A percentile compares a stretch with the other conserved stretches of the same genome.
These are phyloP conservation scores for Chromoteleia sp. DNA, from an alignment of 2,888 invertebrate species.

Conservation along the genomic window DNA sequence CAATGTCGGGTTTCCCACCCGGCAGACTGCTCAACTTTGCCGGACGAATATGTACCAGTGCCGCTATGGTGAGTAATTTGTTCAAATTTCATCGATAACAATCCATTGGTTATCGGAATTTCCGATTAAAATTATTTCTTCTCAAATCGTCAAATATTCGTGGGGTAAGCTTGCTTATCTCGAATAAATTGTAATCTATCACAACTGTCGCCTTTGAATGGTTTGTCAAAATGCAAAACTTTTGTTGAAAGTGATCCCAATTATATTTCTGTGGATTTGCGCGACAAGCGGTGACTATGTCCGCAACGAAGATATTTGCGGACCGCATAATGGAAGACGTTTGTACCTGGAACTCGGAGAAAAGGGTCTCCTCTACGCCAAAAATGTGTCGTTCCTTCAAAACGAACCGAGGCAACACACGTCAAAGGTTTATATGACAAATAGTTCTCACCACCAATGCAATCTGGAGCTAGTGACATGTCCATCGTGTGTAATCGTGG, in stretches of 20 bases:
- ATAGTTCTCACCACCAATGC: slow-evolving; percentile 86
- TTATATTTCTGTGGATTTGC: slow-evolving; percentile 64
- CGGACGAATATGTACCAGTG: slow-evolving; percentile 77
- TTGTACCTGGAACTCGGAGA: slow-evolving; percentile 83
- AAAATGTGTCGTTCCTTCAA: slow-evolving; percentile 79
- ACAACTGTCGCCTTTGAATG: neutral
- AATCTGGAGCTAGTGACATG: slow-evolving; percentile 89
- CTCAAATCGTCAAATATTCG: too few species aligned
- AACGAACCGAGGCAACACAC: slow-evolving; percentile 75
- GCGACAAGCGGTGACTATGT: slow-evolving; percentile 74
- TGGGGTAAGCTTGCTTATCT: too few species aligned
- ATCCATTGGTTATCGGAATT: neutral
- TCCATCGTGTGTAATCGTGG: slow-evolving; percentile 88
- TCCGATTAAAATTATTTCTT: neutral
- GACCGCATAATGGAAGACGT: slow-evolving; percentile 82
- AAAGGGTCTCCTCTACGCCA: slow-evolving; percentile 81
- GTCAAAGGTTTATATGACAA: slow-evolving; percentile 75
- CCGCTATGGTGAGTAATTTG: slow-evolving; percentile 77
- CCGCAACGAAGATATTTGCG: slow-evolving; percentile 83
- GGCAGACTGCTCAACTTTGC: slow-evolving; percentile 76
- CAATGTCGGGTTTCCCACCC: slow-evolving; percentile 78
- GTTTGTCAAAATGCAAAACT: neutral
- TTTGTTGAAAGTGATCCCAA: slow-evolving; percentile 65
- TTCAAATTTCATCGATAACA: neutral
- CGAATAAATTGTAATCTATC: too few species aligned